Base-by-base conservation (phyloP, 2,113 vertebrate genomes). In the Beaufortia kweichowensis region DNA sequence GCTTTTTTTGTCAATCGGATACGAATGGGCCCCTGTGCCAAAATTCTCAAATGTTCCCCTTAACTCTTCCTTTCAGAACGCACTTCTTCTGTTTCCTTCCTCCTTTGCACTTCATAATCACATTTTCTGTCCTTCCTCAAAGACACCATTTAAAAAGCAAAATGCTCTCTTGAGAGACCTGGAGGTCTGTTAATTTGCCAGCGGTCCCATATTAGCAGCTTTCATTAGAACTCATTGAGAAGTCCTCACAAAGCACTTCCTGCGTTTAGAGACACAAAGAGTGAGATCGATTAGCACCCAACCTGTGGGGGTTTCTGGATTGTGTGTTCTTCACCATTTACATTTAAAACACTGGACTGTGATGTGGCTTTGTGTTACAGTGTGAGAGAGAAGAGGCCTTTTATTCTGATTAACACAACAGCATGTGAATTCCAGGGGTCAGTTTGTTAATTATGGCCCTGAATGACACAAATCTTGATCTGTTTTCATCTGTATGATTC, bases 191-290 rank as follows among this genome's bases (percentile, higher is more conserved):
- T 76, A 50, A 86, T 87, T 88, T 84, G 78, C 78, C 84, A 71
- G 67, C 43, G 74, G 70, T 66, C 81, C 68, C 77, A 86, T 88
- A 88, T 91, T 90, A 88, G 72, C 81, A 69, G 31, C 67, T 39
- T 72, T 80, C 80, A 85, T 90, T 89, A 87, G 87, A 81, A 76
- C 33, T 24, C 57, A 82, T 84, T 56, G 83, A 84, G 82, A 79
- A 79, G 79, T 84, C 79, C 74, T 76, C 76, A 87, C 85, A 90
- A 89, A 84, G 59, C 85, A 81, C 77, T 66, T 84, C 78, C 86
- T 79, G 79, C 77, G 35, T 80, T 82, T 72, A 33, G 76, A 80
- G 57, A 66, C 43, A 7, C 71, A 89, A 89, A 86, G 83, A 79
- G 46, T 35, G 0, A 62, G 75, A 79, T 79, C 84, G 78, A 61